phyloP scores from a whole-genome alignment of 1,140 invertebrate species.

The Nephila pilipes region DNA sequence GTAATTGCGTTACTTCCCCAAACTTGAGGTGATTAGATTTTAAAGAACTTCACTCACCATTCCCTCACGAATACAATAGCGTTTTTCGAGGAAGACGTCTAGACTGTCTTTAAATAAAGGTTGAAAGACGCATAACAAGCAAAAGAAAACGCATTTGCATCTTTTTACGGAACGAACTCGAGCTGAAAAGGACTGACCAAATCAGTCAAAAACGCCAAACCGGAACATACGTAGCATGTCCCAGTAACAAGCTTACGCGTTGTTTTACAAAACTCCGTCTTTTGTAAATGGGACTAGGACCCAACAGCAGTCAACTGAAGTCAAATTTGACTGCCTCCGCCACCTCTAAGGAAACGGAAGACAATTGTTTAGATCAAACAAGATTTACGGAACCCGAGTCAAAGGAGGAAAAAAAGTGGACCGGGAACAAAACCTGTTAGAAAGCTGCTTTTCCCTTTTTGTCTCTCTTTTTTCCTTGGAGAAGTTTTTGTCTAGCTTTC shows the following conservation, averaged over 20 bases:
- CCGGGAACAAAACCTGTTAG: neutral
- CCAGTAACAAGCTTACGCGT: slow-evolving; percentile 4
- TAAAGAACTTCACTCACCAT: neutral
- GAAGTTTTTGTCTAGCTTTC: slow-evolving; percentile 33
- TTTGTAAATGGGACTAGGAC: neutral
- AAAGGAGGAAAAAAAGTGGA: neutral
- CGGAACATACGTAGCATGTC: neutral
- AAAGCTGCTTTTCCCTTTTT: neutral
- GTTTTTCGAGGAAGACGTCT: neutral
- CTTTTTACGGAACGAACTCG: neutral
- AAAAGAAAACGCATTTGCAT: slow-evolving; percentile 23
- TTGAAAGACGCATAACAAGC: neutral
- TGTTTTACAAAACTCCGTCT: neutral
- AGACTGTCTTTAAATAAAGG: neutral
- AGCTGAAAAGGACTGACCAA: neutral
- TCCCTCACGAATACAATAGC: neutral
- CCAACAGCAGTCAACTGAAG: slow-evolving; percentile 3
- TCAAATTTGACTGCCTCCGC: slow-evolving; percentile 32
- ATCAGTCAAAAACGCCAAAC: neutral
- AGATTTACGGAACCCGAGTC: slow-evolving; percentile 37
- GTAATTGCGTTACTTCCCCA: neutral
- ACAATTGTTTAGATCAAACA: slow-evolving; percentile 66
- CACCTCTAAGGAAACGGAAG: slow-evolving; percentile 17
- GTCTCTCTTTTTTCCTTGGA: slow-evolving; percentile 8
- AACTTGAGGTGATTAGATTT: neutral